These are phyloP conservation scores for Hepsetus odoe DNA, from an alignment of 2,113 vertebrate species.

Conservation along the genomic window DNA sequence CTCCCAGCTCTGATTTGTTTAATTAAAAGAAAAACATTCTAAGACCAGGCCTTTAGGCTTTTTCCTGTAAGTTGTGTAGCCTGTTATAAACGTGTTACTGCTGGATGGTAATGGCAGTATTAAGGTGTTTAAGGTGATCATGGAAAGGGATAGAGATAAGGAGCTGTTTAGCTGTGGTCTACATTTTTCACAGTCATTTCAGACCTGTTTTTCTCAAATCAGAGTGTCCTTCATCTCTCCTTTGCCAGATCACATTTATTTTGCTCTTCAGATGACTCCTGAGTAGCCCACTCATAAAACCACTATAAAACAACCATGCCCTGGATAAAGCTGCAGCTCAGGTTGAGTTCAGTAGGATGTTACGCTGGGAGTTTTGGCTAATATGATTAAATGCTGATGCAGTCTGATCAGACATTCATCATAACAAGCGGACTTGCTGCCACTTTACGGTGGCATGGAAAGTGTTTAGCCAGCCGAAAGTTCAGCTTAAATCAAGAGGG, in stretches of 20 bases:
- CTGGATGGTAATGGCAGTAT: background rate
- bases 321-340: no score
- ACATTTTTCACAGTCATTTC: conserved; percentile 4
- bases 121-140: no score
- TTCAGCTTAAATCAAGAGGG: no score
- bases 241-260: background rate
- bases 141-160: background rate
- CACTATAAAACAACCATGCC: no score
- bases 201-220: background rate
- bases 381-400: background rate
- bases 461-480: no score
- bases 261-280: background rate
- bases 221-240: conserved; percentile 7
- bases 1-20: conserved; percentile 12
- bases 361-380: background rate
- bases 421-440: background rate
- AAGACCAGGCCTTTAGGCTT: background rate
- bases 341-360: background rate
- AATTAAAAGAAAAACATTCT: background rate
- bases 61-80: no score
- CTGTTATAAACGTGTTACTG: no score
- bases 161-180: background rate
- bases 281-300: background rate
- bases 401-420: background rate
- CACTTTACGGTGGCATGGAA: background rate